Percentiles rank a stretch among this genome's conserved stretches.
These are phyloP conservation scores for Drosophila koepferae DNA, from an alignment of 2,888 invertebrate genomes.

Conservation along the genomic window DNA sequence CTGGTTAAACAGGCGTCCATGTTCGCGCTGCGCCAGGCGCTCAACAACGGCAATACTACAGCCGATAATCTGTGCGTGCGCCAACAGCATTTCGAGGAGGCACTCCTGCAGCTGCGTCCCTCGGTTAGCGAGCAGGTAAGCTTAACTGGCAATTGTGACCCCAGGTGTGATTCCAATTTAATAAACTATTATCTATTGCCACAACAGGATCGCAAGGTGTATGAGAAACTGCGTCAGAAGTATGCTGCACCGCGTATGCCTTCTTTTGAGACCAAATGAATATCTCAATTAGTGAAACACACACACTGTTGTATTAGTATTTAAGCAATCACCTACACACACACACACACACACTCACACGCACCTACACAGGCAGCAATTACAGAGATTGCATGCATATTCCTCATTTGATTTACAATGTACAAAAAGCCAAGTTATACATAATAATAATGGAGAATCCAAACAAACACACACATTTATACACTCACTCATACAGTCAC, in stretches of 20 bases:
- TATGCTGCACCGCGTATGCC: constrained; percentile 86
- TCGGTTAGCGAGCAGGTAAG: constrained; percentile 92
- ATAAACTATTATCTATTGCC: constrained; percentile 20
- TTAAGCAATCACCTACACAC: constrained; percentile 29
- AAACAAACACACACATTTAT: not conserved
- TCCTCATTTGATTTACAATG: constrained; percentile 43
- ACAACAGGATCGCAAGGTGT: constrained; percentile 89
- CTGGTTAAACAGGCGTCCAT: constrained; percentile 95
- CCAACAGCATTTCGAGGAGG: constrained; percentile 90
- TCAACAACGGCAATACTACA: constrained; percentile 86
- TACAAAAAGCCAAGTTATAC: constrained; percentile 41
- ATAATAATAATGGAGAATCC: constrained; percentile 11
- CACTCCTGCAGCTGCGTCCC: constrained; percentile 92
- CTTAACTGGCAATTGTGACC: not conserved
- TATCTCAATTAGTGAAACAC: constrained; percentile 24
- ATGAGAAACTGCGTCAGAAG: constrained; percentile 90
- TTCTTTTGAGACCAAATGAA: constrained; percentile 54
- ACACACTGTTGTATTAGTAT: constrained; percentile 49
- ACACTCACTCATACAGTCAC: not conserved
- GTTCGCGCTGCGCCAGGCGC: constrained; percentile 91
- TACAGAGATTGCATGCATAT: constrained; percentile 25
- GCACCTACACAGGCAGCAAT: constrained; percentile 14
- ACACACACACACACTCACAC: constrained; percentile 13
- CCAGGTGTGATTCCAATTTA: not conserved
- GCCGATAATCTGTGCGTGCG: constrained; percentile 87